Evolutionary conservation across 2,888 invertebrate species (phyloP), one percentile per base, ranked within the genome.

Genomic region (Diogma glabrata): DNA sequence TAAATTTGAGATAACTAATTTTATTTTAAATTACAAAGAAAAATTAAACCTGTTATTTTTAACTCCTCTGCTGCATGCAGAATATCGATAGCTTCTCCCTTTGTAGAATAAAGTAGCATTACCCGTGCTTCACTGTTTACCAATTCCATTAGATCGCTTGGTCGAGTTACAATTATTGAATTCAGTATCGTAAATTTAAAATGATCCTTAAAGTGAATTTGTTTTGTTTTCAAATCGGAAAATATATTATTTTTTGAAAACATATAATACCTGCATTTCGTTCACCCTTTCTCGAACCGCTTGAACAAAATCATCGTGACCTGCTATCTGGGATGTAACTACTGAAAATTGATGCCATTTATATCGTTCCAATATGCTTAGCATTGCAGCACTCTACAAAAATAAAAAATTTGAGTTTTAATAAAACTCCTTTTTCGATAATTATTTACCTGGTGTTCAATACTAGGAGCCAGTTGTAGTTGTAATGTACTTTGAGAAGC

Each of bases 271-370:
- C 75, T 89, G 88, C 75, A 87, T 82, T 57, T 85, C 87, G 54
- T 84, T 81, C 53, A 91, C 87, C 60, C 88, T 77, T 69, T 92
- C 91, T 52, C 92, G 75, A 52, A 94, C 87, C 50, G 93, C 91
- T 71, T 93, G 92, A 59, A 94, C 88, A 71, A 95, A 95, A 70
- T 94, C 93, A 65, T 91, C 90, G 70, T 94, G 90, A 3, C 95
- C 94, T 52, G 93, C 92, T 59, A 93, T 90, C 64, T 89, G 86
- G 54, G 91, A 90, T 47, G 92, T 92, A 55, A 95, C 90, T 57
- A 95, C 87, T 59, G 91, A 87, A 72, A 94, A 93, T 68, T 92
- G 89, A 66, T 91, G 90, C 94, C 94, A 94, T 71, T 91, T 91
- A 75, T 96, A 96, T 59, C 95, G 79, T 70, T 89, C 88, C 64